These are phyloP conservation scores for Holcopasites calliopsidis DNA, from an alignment of 1,140 invertebrate genomes.

Conservation along the genomic window DNA sequence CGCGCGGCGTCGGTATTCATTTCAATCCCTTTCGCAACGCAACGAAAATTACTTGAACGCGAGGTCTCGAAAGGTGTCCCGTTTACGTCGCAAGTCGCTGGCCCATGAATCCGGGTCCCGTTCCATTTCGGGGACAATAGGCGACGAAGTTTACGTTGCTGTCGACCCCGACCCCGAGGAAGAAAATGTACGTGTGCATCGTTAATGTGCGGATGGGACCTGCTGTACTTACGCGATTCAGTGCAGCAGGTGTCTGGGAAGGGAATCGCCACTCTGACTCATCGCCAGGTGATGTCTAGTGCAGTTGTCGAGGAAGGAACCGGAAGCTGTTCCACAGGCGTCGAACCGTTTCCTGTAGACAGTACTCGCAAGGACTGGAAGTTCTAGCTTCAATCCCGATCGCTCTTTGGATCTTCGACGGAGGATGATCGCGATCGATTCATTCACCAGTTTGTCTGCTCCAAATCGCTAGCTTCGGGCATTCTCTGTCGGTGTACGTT, in stretches of 20 bases:
- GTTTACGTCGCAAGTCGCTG: conserved; percentile 64
- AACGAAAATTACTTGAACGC: conserved; percentile 34
- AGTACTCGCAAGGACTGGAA: background rate
- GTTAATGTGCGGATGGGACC: conserved; percentile 65
- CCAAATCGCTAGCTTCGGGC: background rate
- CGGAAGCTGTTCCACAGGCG: conserved; percentile 54
- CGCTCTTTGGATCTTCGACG: too few relatives aligned
- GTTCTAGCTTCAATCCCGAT: background rate
- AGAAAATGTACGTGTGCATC: conserved; percentile 30
- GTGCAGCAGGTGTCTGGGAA: conserved; percentile 69
- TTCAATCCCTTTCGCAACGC: background rate
- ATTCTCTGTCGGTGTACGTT: background rate
- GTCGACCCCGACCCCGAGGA: conserved; percentile 27
- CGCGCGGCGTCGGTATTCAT: too few relatives aligned
- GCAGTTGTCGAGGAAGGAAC: conserved; percentile 55
- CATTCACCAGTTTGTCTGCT: too few relatives aligned
- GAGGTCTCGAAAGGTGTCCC: conserved; percentile 46
- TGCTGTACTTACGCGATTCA: conserved; percentile 60
- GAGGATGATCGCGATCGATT: too few relatives aligned
- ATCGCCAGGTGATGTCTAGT: conserved; percentile 69
- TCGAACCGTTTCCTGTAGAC: conserved; percentile 32
- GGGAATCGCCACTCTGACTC: conserved; percentile 65
- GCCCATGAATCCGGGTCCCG: conserved; percentile 70
- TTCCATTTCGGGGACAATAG: conserved; percentile 68
- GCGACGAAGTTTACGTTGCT: conserved; percentile 34